Evolutionary conservation across 2,797 vertebrate genomes (phyloP), one percentile per base, ranked within the genome.

Genomic region (Myioborus melanocephalus): DNA sequence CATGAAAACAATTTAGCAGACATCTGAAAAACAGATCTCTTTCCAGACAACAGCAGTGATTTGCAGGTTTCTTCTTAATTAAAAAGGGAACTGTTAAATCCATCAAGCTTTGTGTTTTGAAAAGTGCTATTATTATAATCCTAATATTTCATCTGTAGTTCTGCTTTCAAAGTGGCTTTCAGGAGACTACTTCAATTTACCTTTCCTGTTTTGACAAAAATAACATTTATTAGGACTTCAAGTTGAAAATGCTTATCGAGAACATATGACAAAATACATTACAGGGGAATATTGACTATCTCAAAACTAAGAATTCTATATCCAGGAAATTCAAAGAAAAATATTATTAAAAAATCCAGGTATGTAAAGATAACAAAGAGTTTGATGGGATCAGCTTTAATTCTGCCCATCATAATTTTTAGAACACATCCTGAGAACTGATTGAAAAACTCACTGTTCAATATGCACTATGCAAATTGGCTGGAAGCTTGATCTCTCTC

Each of bases 1-100:
- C 90, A 41, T 28, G 52, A 63, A 73, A 90, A 89, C 77, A 52
- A 43, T 87, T 95, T 89, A 89, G 55, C 56, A 94, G 73, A 79
- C 83, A 87, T 89, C 56, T 84, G 92, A 96, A 80, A 73, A 93
- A 93, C 93, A 94, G 83, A 92, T 76, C 70, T 91, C 76, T 52
- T 92, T 70, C 63, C 77, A 93, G 83, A 87, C 55, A 94, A 56
- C 59, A 82, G 66, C 63, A 82, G 50, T 50, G 81, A 90, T 82
- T 80, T 87, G 63, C 90, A 94, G 88, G 88, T 90, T 94, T 34
- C 66, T 84, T 90, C 88, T 79, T 91, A 93, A 91, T 95, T 93
- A 90, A 90, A 88, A 90, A 34, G 32, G 80, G 73, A 88, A 66
- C 28, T 27, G 72, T 90, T 83, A 88, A 95, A 91, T 70, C 41